Conservation (phyloP, 2,113 vertebrate genomes). For the Ifrita kowaldi region DNA sequence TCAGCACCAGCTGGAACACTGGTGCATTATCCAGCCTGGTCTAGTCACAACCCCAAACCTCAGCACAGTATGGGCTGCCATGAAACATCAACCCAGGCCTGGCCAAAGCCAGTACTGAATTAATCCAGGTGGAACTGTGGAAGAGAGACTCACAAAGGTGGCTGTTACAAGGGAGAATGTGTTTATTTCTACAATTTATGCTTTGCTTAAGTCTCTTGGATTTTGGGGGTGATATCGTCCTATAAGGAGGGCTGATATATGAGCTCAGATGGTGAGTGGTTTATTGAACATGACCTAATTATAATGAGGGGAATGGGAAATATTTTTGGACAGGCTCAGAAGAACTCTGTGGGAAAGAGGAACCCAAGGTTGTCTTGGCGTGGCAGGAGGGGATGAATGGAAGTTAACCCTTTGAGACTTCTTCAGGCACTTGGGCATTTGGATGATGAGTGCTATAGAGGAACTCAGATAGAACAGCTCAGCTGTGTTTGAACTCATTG, state of each 20-base stretch:
- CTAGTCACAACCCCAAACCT: background rate
- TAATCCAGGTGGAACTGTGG: background rate
- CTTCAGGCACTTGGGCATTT: background rate
- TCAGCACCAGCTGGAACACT: fast-evolving
- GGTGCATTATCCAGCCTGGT: fast-evolving
- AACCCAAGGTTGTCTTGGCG: background rate
- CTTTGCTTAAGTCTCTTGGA: background rate
- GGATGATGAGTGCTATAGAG: background rate
- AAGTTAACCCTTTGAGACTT: background rate
- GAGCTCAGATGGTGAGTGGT: background rate
- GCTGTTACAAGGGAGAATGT: background rate
- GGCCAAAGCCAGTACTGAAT: background rate
- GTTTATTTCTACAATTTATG: background rate
- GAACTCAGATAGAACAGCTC: background rate
- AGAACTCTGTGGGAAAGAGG: background rate
- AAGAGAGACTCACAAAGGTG: background rate
- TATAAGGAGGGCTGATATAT: background rate
- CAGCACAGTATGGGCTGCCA: fast-evolving
- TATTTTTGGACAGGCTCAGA: background rate
- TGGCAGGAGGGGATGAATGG: background rate
- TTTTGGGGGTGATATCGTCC: background rate
- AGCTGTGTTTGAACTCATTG: background rate
- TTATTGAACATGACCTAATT: background rate
- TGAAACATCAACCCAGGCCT: background rate
- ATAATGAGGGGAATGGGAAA: background rate